Base-by-base conservation (phyloP, 2,113 vertebrate species). In the Strix uralensis region DNA sequence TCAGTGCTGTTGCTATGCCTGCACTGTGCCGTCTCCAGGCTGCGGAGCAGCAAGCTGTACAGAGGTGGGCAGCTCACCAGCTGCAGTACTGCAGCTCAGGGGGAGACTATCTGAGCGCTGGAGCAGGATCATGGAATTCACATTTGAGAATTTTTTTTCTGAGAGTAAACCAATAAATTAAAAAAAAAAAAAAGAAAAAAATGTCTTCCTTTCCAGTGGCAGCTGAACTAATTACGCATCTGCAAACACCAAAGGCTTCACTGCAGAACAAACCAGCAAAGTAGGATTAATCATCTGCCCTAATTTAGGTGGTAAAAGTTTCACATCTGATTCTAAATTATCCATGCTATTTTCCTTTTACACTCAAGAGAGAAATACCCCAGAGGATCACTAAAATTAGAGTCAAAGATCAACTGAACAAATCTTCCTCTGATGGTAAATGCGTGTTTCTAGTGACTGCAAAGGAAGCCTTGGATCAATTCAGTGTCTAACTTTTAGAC, bases 111-210 rank as follows among this genome's bases (percentile, higher is more conserved):
- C 36, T 1, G 2, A 77, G 21, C 1, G 3, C 75, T 58, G 55
- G n/a, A 3, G 2, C 6, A 59, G 38, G 51, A 8, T 40, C n/a
- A 10, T 0, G 2, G 63, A 62, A 59, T 46, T 38, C 3, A 13
- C 3, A 8, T 32, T 38, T 52, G 30, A 51, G 71, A 74, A 55
- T 46, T 4, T 42, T 47, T 74, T 55, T 51, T 23, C 17, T 36
- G 54, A 25, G 7, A 75, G 7, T 38, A 92, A 92, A 66, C 11
- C 3, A 74, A 62, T 34, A 42, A 36, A 29, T 61, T 15, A 19
- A 44, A 52, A 66, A 32, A 58, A 22, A 29, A 16, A 26, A 10
- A 13, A 2, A 15, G 46, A 40, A 23, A 49, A 47, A 30, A 4
- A 40, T 11, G 2, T 9, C 30, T 55, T 77, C 47, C 25, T 52